A percentile compares a stretch with the other conserved stretches of the same genome.
Conservation (phyloP, 2,113 vertebrate genomes). For the Asarcornis scutulata region DNA sequence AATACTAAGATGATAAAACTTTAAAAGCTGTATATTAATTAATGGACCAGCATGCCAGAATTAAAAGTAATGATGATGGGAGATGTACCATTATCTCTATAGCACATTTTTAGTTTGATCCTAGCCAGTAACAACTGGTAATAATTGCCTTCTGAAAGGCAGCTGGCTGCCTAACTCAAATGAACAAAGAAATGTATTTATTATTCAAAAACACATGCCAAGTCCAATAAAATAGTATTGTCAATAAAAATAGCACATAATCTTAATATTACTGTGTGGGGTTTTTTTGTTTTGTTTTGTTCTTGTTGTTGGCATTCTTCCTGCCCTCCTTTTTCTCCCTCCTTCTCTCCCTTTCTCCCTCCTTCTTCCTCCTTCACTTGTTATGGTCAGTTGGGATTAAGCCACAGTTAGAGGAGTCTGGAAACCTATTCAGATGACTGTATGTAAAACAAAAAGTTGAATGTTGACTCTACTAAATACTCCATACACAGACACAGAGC, state of each 20-base stretch:
- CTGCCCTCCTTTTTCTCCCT: neutral
- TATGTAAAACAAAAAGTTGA: neutral
- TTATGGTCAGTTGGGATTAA: neutral
- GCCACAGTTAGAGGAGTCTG: neutral
- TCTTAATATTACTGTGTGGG: neutral
- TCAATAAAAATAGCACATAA: neutral
- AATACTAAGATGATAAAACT: neutral
- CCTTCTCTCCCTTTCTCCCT: neutral
- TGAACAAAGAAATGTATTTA: neutral
- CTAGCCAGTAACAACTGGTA: neutral
- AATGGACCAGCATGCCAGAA: neutral
- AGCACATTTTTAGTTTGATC: neutral
- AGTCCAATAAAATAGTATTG: neutral
- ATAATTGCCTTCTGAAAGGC: neutral
- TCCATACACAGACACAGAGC: neutral
- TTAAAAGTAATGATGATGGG: neutral
- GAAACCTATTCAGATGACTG: neutral
- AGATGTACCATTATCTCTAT: neutral
- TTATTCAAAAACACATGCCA: neutral
- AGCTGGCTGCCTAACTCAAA: neutral
- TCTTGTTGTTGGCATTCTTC: neutral
- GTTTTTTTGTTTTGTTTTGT: too few relatives aligned
- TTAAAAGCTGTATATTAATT: neutral
- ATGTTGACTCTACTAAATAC: neutral
- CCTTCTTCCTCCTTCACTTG: neutral